Percentiles rank a stretch among this genome's conserved stretches.
Evolutionary conservation across 2,797 vertebrate species (phyloP).

Genomic region (Bovichtus variegatus): DNA sequence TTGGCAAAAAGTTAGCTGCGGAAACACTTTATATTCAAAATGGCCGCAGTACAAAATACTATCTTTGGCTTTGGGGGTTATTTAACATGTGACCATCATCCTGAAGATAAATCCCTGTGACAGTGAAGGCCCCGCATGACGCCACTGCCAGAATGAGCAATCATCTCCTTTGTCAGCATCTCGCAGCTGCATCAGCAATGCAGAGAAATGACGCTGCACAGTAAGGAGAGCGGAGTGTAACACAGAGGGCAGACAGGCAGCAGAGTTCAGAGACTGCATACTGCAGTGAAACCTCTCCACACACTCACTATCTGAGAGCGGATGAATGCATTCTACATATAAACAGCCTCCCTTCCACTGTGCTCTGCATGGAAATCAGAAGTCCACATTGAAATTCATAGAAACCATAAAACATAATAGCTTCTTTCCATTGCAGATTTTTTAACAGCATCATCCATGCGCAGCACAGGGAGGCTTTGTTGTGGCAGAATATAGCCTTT

Average conservation of each 20-base stretch:
- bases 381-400: constrained; percentile 45
- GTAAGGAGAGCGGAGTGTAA: constrained; percentile 20
- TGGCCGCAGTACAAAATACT: neutral
- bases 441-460: neutral
- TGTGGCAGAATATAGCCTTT: constrained; percentile 46
- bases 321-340: neutral
- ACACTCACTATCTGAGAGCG: neutral
- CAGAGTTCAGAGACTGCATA: constrained; percentile 22
- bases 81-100: constrained; percentile 4
- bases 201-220: constrained; percentile 63
- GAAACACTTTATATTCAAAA: neutral
- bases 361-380: neutral
- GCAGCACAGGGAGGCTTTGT: constrained; percentile 53
- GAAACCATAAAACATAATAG: constrained; percentile 27
- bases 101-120: constrained; percentile 11
- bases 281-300: constrained; percentile 26
- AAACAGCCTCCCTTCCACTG: constrained; percentile 11
- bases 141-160: constrained; percentile 36
- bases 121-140: neutral
- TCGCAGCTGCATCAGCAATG: constrained; percentile 66
- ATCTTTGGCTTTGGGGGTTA: neutral
- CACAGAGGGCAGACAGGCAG: constrained; percentile 29
- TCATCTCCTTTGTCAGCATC: constrained; percentile 59
- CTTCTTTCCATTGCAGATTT: constrained; percentile 58
- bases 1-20: neutral